Evolutionary conservation across 2,888 invertebrate species (phyloP), one percentile per base, ranked within the genome.

Genomic region (Apoderus coryli): DNA sequence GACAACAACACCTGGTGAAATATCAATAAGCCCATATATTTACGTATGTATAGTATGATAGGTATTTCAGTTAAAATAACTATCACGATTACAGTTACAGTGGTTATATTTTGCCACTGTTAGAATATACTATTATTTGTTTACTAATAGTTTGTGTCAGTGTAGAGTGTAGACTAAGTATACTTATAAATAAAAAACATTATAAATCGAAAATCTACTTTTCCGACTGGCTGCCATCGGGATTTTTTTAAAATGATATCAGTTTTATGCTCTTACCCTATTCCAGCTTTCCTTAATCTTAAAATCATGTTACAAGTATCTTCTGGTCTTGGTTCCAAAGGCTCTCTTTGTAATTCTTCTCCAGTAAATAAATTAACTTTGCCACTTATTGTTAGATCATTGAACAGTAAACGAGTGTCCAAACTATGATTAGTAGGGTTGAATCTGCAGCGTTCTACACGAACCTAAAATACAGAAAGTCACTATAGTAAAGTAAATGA

Each of bases 311-410:
- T 76, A 45, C 84, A 84, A 7, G 72, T 56, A 42, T 43, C 65
- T 48, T 43, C 53, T 27, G 52, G 63, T 51, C 35, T 46, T 4
- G 49, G 47, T 29, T 47, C 41, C 16, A 49, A 31, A 6, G 55
- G 54, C 35, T 60, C 55, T 28, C 65, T 61, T 7, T 60, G 61
- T 35, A 64, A 58, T 30, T 55, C 52, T 4, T 47, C 54, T 14
- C 54, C 59, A 9, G 6, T 10, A 41, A 56, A 59, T 19, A 81
- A 54, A 37, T 77, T 75, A 0, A 82, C 75, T 44, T 70, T 69
- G 1, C 84, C 82, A 36, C 79, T 78, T 28, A 84, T 78, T 1
- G 80, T 77, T 22, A 85, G 57, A 48, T 84, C 84, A 44, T 77
- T 76, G 57, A 85, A 81, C 7, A 78, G 60, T 0, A 85, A 62